A percentile compares a stretch with the other conserved stretches of the same genome.
Evolutionary conservation across 2,888 invertebrate genomes (phyloP).

Genomic region (Exephanes ischioxanthus): DNA sequence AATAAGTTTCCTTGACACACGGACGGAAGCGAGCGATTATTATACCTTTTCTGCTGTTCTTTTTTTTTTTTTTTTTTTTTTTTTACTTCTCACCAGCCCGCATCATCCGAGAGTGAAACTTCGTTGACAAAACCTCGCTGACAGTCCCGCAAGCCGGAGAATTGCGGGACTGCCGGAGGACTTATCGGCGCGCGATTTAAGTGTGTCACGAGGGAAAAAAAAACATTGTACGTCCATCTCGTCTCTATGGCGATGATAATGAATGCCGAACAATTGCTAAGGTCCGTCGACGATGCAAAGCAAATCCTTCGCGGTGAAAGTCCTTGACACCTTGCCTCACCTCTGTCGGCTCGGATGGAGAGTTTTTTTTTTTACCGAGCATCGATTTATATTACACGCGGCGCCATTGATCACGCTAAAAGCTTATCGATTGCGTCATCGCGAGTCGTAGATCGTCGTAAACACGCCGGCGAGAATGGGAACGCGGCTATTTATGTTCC

Average conservation of each 20-base stretch:
- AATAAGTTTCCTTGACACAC: constrained; percentile 59
- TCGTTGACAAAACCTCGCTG: constrained; percentile 43
- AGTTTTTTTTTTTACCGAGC: not conserved
- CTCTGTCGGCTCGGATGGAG: constrained; percentile 50
- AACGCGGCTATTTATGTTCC: not conserved
- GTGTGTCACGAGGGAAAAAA: constrained; percentile 60
- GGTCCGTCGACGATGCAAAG: constrained; percentile 24
- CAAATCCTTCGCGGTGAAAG: constrained; percentile 57
- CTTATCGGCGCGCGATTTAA: constrained; percentile 25
- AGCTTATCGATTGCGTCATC: constrained; percentile 29
- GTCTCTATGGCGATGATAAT: constrained; percentile 12
- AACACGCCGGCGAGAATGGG: not conserved
- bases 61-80: not conserved
- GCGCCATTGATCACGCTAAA: constrained; percentile 7
- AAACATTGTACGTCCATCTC: constrained; percentile 29
- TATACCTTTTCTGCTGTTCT: constrained; percentile 14
- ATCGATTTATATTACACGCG: constrained; percentile 10
- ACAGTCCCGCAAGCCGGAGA: not conserved
- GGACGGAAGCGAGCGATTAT: constrained; percentile 55
- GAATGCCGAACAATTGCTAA: constrained; percentile 42
- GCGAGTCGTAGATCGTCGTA: not conserved
- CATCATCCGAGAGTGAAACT: constrained; percentile 67
- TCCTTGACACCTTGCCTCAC: constrained; percentile 61
- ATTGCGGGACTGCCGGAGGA: constrained; percentile 43
- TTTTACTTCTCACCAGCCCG: constrained; percentile 31